Percentiles rank a stretch among this genome's conserved stretches.
These are phyloP conservation scores for Adela reaumurella DNA, from an alignment of 2,888 invertebrate genomes.

Conservation along the genomic window DNA sequence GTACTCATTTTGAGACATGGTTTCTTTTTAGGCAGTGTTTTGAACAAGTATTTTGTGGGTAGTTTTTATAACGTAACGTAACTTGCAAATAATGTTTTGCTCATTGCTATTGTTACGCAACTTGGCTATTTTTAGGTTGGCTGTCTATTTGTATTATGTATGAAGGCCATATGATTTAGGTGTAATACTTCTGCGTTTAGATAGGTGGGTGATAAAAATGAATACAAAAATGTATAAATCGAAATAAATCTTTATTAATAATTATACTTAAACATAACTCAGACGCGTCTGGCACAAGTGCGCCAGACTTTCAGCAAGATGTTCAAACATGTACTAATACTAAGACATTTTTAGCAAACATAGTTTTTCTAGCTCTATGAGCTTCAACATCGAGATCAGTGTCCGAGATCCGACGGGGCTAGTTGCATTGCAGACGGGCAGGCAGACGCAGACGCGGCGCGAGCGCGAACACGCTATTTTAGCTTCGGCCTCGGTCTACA, in stretches of 20 bases:
- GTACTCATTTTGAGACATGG: no score
- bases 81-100: no score
- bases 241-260: neutral
- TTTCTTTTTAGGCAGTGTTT: no score
- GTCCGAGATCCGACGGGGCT: slow-evolving; percentile 30
- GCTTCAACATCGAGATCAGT: slow-evolving; percentile 45
- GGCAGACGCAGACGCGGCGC: slow-evolving; percentile 18
- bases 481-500: slow-evolving; percentile 17
- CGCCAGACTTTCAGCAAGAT: neutral
- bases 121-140: no score
- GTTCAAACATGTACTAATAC: neutral
- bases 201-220: no score
- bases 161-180: no score
- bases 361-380: slow-evolving; percentile 44
- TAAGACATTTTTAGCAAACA: neutral
- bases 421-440: slow-evolving; percentile 23
- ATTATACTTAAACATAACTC: neutral
- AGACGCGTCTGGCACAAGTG: neutral
- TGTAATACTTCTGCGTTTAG: no score
- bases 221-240: no score
- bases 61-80: no score
- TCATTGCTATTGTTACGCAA: no score
- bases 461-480: slow-evolving; percentile 2
- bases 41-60: no score
- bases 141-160: no score